These are phyloP conservation scores for Epistrophella euchroma DNA, from an alignment of 2,888 invertebrate genomes.

Conservation along the genomic window DNA sequence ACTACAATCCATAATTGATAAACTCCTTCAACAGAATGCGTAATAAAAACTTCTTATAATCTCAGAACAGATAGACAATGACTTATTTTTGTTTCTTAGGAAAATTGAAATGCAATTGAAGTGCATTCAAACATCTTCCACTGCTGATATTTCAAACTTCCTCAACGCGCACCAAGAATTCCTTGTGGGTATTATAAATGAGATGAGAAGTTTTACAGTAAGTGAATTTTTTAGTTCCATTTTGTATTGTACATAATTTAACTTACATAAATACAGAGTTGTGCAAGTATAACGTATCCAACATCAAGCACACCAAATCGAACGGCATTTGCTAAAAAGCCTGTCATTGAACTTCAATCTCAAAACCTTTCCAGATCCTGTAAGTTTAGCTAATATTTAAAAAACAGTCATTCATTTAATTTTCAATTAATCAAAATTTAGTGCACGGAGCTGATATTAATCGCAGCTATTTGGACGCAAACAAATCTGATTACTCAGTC, in stretches of 20 bases:
- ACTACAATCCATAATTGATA: conserved; percentile 81
- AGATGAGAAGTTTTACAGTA: conserved; percentile 82
- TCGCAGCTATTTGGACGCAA: conserved; percentile 83
- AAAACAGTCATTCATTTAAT: neutral
- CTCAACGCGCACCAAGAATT: conserved; percentile 81
- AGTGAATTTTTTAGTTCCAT: conserved; percentile 73
- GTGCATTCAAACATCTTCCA: conserved; percentile 78
- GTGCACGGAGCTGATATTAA: conserved; percentile 83
- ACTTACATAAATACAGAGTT: conserved; percentile 52
- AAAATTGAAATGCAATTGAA: conserved; percentile 81
- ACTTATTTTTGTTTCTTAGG: conserved; percentile 72
- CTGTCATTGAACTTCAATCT: conserved; percentile 47
- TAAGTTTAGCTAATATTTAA: conserved; percentile 26
- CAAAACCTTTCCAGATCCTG: conserved; percentile 68
- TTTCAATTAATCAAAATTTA: conserved; percentile 60
- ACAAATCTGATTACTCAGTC: conserved; percentile 83
- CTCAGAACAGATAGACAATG: conserved; percentile 19
- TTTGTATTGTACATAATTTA: conserved; percentile 3
- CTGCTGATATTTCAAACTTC: conserved; percentile 80
- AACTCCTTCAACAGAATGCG: conserved; percentile 80
- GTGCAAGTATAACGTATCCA: conserved; percentile 74
- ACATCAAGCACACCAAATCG: conserved; percentile 82
- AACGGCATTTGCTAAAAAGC: conserved; percentile 54
- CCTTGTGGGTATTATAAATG: conserved; percentile 81
- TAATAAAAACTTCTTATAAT: conserved; percentile 75